Conservation (phyloP, 1,140 invertebrate species). For the Lutraria rhynchaena region DNA sequence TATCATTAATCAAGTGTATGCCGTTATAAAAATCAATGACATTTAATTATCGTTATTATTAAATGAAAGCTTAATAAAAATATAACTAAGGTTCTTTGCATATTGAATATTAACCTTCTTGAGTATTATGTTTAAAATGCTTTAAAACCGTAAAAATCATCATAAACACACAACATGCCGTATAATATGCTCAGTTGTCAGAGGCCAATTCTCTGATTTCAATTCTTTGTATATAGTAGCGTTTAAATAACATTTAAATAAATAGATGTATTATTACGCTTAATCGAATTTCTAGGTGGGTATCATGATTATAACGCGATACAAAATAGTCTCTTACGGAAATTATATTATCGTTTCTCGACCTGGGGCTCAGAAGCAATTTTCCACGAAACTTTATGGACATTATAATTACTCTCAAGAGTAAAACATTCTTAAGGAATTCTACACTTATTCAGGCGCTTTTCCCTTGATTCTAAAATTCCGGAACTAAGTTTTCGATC, state of each 20-base stretch:
- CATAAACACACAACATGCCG: no score
- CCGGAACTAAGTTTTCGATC: slow-evolving; percentile 47
- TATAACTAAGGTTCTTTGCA: no score
- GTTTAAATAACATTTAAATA: neutral
- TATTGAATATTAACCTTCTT: no score
- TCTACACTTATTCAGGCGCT: slow-evolving; percentile 33
- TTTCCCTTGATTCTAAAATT: slow-evolving; percentile 41
- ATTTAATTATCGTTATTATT: no score
- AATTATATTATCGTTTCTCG: slow-evolving; percentile 55
- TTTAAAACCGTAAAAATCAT: no score
- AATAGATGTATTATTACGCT: neutral
- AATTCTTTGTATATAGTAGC: neutral
- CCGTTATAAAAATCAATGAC: no score
- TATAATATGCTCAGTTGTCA: no score
- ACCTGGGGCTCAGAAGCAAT: slow-evolving; percentile 57
- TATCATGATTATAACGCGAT: slow-evolving; percentile 39
- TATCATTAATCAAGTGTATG: no score
- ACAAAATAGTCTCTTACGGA: slow-evolving; percentile 42
- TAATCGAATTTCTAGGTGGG: neutral
- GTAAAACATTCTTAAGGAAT: slow-evolving; percentile 38
- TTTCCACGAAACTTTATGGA: slow-evolving; percentile 53
- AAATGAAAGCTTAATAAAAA: no score
- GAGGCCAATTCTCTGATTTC: no score
- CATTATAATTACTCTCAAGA: slow-evolving; percentile 37
- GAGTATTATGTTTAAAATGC: no score